phyloP scores from a whole-genome alignment of 2,888 invertebrate species.

The Drosophila nigritarsus region DNA sequence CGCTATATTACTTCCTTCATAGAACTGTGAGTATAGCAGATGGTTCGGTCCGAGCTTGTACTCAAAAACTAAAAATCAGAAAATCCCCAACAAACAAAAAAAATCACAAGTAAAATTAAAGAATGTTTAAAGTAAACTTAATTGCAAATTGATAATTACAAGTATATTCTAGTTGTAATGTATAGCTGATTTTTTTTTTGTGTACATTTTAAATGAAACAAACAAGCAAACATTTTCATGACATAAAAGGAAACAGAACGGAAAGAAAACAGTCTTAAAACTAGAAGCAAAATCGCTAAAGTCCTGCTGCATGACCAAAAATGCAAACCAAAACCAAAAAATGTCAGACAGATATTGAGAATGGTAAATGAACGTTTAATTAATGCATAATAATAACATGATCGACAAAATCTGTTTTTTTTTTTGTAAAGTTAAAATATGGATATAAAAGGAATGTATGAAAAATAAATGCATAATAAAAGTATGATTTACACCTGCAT shows the following conservation, averaged over 20 bases:
- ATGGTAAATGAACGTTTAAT: slow-evolving; percentile 52
- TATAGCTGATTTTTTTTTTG: slow-evolving; percentile 75
- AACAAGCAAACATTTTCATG: slow-evolving; percentile 40
- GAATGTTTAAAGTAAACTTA: slow-evolving; percentile 15
- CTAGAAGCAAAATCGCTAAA: slow-evolving; percentile 47
- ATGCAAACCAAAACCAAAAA: slow-evolving; percentile 28
- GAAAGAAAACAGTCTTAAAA: slow-evolving; percentile 48
- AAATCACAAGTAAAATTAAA: slow-evolving; percentile 10
- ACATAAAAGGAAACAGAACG: slow-evolving; percentile 33
- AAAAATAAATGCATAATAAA: slow-evolving; percentile 65
- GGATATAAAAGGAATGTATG: slow-evolving; percentile 61
- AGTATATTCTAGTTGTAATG: slow-evolving; percentile 65
- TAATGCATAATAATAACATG: slow-evolving; percentile 43
- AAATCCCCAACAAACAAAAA: slow-evolving; percentile 7
- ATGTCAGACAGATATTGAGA: slow-evolving; percentile 15
- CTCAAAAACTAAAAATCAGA: slow-evolving; percentile 18
- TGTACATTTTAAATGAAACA: slow-evolving; percentile 67
- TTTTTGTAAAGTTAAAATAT: slow-evolving; percentile 78
- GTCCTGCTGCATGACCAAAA: slow-evolving; percentile 66
- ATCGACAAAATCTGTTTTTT: slow-evolving; percentile 29
- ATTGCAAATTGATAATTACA: slow-evolving; percentile 46
- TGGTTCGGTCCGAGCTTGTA: slow-evolving; percentile 1
- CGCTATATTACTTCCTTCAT: slow-evolving; percentile 30
- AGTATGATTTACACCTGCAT: slow-evolving; percentile 27
- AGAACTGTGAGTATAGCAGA: slow-evolving; percentile 9